phyloP scores from a whole-genome alignment of 2,797 vertebrate species.

The Enteromius treurensis region DNA sequence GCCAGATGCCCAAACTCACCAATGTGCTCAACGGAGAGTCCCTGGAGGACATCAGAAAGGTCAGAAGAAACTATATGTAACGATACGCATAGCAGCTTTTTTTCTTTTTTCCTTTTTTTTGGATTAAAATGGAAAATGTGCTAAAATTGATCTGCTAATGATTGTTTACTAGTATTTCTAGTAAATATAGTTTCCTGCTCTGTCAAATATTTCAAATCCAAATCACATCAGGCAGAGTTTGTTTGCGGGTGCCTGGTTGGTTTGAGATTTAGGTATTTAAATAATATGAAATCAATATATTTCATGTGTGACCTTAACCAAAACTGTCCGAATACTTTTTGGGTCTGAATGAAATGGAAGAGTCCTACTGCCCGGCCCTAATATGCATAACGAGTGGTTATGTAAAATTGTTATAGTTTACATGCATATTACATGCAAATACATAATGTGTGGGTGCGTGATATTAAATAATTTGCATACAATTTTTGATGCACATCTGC shows the following conservation, averaged over 20 bases:
- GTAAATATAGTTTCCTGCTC: neutral
- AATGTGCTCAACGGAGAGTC: conserved; percentile 96
- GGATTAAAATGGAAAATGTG: neutral
- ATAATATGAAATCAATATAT: neutral
- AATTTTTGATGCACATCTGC: conserved; percentile 5
- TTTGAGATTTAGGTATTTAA: neutral
- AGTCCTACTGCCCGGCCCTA: neutral
- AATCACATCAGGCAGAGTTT: neutral
- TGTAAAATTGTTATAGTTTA: conserved; percentile 5
- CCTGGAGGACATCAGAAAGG: conserved; percentile 97
- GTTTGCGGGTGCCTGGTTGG: too few species aligned
- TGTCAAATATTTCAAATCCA: neutral
- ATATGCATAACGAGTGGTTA: neutral
- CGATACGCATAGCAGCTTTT: too few species aligned
- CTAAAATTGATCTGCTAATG: neutral
- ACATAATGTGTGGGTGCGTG: conserved; percentile 5
- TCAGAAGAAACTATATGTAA: conserved; percentile 57
- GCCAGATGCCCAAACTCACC: conserved; percentile 83
- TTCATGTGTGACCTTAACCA: neutral
- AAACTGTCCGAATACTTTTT: neutral
- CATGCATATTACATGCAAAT: conserved; percentile 3
- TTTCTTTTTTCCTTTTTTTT: neutral
- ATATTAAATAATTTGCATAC: conserved; percentile 9
- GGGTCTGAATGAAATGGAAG: neutral
- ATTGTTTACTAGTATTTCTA: neutral